A percentile compares a stretch with the other conserved stretches of the same genome.
Conservation (phyloP, 2,888 invertebrate genomes). For the Eustalomyia histrio region DNA sequence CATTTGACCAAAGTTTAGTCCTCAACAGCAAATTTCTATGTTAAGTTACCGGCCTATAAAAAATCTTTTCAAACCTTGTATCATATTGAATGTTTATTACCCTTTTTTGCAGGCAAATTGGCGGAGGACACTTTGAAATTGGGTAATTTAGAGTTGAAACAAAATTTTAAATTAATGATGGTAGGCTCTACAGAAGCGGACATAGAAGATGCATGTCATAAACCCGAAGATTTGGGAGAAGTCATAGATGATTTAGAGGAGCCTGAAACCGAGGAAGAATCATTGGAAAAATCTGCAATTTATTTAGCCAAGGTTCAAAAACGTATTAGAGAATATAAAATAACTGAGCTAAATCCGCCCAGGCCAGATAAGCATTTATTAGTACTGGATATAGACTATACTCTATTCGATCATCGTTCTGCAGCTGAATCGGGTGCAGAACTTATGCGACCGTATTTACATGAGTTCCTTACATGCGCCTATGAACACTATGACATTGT, state of each 20-base stretch:
- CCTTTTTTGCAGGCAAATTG: constrained; percentile 89
- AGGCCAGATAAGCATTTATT: constrained; percentile 92
- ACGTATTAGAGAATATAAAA: constrained; percentile 90
- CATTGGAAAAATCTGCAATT: constrained; percentile 80
- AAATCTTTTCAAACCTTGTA: too few relatives aligned
- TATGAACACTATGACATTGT: constrained; percentile 96
- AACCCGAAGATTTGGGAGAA: constrained; percentile 90
- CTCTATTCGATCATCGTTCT: constrained; percentile 96
- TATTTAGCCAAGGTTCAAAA: constrained; percentile 91
- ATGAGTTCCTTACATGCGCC: constrained; percentile 93
- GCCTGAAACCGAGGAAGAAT: constrained; percentile 89
- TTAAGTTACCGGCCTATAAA: too few relatives aligned
- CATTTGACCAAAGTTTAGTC: too few relatives aligned
- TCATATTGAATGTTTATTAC: too few relatives aligned
- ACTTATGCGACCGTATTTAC: constrained; percentile 96
- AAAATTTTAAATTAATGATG: constrained; percentile 96
- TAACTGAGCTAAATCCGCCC: constrained; percentile 89
- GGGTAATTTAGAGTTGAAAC: constrained; percentile 88
- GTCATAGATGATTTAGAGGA: constrained; percentile 93
- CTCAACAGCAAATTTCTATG: too few relatives aligned
- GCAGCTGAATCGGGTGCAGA: constrained; percentile 92
- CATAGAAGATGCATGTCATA: constrained; percentile 87
- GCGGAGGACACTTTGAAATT: constrained; percentile 89
- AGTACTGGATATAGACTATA: constrained; percentile 97
- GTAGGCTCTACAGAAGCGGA: constrained; percentile 97